Conservation (phyloP, 37 sponge, comb jelly and placozoan genomes). For the Cliona cf. orientalis region DNA sequence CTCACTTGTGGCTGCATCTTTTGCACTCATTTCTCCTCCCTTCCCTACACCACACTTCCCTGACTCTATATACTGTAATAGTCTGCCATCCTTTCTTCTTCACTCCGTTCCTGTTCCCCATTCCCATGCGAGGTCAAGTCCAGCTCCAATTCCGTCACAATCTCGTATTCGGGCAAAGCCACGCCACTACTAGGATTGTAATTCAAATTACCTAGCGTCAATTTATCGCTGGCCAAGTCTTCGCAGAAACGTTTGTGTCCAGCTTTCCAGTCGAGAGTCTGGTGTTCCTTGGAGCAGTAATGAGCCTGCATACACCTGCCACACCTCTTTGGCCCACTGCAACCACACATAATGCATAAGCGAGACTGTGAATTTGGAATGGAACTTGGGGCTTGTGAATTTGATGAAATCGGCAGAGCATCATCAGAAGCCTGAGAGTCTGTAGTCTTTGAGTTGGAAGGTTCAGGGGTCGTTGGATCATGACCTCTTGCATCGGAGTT, state of each 20-base stretch:
- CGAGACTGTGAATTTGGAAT: too few species aligned
- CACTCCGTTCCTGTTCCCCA: constrained; percentile 26
- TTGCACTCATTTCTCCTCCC: neutral
- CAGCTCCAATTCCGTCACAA: constrained; percentile 70
- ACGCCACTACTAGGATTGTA: constrained; percentile 36
- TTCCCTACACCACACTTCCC: too few species aligned
- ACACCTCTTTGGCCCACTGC: constrained; percentile 62
- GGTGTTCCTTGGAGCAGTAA: constrained; percentile 85
- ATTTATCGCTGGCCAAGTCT: constrained; percentile 28
- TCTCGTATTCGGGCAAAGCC: constrained; percentile 47
- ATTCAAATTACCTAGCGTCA: neutral
- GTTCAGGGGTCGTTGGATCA: too few species aligned
- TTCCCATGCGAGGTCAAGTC: neutral
- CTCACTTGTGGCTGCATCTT: constrained; percentile 25
- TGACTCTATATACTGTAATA: too few species aligned
- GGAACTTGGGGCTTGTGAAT: too few species aligned
- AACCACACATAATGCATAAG: constrained; percentile 88
- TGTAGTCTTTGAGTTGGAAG: too few species aligned
- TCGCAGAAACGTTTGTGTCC: constrained; percentile 74
- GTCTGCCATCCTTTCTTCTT: constrained; percentile 69
- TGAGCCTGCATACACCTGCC: constrained; percentile 43
- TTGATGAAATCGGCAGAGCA: too few species aligned
- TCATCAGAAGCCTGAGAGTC: too few species aligned
- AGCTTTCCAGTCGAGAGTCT: constrained; percentile 79
- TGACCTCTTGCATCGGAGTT: too few species aligned